Conservation (phyloP, 2,113 vertebrate genomes). For the Rhineura floridana region DNA sequence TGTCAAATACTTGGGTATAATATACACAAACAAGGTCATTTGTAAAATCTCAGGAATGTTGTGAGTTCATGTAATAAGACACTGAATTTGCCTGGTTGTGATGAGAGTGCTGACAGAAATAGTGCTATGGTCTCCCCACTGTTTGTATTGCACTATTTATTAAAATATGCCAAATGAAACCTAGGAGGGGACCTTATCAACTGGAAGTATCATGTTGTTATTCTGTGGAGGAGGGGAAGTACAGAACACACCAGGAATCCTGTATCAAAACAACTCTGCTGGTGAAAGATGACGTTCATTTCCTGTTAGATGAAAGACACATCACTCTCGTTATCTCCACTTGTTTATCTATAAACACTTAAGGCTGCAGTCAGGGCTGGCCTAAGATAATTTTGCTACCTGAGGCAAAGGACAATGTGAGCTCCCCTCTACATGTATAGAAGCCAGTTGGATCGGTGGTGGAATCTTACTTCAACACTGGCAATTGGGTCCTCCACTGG, state of each 20-base stretch:
- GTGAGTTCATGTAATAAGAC: not conserved
- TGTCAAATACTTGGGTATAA: not conserved
- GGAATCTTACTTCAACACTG: too few relatives aligned
- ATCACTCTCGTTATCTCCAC: not conserved
- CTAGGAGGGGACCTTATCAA: not conserved
- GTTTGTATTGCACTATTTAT: rapidly evolving
- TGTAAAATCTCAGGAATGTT: not conserved
- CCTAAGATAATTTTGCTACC: too few relatives aligned
- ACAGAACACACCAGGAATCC: not conserved
- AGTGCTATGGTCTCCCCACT: not conserved
- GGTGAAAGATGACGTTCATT: not conserved
- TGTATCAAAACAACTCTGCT: not conserved
- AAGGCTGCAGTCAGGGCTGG: not conserved
- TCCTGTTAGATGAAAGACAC: not conserved
- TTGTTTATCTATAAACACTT: not conserved
- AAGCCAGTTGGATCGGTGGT: too few relatives aligned
- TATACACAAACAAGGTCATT: not conserved
- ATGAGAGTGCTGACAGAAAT: rapidly evolving
- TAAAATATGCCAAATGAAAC: rapidly evolving
- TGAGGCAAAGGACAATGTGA: too few relatives aligned
- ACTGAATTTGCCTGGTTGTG: not conserved
- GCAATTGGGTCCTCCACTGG: too few relatives aligned
- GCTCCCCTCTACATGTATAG: too few relatives aligned
- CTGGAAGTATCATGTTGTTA: not conserved
- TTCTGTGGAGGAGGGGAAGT: not conserved